These are phyloP conservation scores for Machimus rusticus DNA, from an alignment of 2,888 invertebrate genomes.

Conservation along the genomic window DNA sequence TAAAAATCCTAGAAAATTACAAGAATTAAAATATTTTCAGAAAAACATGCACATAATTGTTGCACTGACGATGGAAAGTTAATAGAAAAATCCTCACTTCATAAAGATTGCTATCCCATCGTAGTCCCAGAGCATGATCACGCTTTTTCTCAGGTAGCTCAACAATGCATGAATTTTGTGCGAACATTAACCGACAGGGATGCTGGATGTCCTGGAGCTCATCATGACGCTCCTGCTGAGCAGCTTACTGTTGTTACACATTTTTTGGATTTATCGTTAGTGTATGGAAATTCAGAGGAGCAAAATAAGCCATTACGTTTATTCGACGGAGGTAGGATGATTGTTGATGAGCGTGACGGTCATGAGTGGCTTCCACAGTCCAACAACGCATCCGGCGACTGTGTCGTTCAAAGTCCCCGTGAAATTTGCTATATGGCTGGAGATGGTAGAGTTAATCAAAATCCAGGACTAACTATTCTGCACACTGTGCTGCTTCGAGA, in stretches of 20 bases:
- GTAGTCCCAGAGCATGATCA: conserved; percentile 66
- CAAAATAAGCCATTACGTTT: conserved; percentile 73
- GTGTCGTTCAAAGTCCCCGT: conserved; percentile 69
- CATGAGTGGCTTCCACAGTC: conserved; percentile 77
- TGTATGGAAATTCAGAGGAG: conserved; percentile 78
- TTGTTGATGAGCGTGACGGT: conserved; percentile 69
- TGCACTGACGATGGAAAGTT: conserved; percentile 69
- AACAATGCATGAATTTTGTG: conserved; percentile 71
- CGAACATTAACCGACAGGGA: conserved; percentile 71
- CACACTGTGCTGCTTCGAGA: conserved; percentile 65
- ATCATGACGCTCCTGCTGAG: conserved; percentile 67
- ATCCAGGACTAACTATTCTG: conserved; percentile 63
- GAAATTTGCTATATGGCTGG: conserved; percentile 82
- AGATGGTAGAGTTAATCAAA: conserved; percentile 64
- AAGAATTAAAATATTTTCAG: conserved; percentile 55
- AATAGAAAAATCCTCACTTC: conserved; percentile 61
- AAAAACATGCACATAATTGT: conserved; percentile 68
- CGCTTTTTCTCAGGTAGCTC: conserved; percentile 63
- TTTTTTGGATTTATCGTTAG: conserved; percentile 76
- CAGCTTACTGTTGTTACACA: conserved; percentile 65
- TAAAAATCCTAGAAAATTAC: neutral
- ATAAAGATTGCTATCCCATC: conserved; percentile 65
- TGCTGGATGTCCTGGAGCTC: conserved; percentile 66
- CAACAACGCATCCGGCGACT: conserved; percentile 73
- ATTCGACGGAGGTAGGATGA: conserved; percentile 72